Percentiles rank a stretch among this genome's conserved stretches.
phyloP scores from a whole-genome alignment of 2,888 invertebrate genomes.

The Ochropleura plecta region DNA sequence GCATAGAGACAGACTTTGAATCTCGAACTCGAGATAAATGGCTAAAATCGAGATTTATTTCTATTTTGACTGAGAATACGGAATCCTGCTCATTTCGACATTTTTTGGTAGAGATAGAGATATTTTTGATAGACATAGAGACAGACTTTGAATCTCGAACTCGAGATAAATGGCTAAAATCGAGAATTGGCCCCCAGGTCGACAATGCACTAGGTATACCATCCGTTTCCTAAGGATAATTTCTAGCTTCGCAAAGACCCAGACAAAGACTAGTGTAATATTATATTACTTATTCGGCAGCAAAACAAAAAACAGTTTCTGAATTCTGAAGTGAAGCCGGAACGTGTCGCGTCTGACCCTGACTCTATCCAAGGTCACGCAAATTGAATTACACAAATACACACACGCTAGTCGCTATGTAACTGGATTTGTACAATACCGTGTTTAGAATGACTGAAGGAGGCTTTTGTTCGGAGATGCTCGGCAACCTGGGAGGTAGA shows the following conservation, averaged over 20 bases:
- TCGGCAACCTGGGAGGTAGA: neutral
- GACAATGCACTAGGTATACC: neutral
- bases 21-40: too few relatives aligned
- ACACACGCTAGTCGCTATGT: slow-evolving; percentile 19
- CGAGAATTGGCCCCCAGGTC: neutral
- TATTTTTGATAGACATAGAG: too few relatives aligned
- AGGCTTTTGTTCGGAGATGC: neutral
- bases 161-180: too few relatives aligned
- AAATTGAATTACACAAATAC: slow-evolving; percentile 70
- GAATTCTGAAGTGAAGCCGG: slow-evolving; percentile 6
- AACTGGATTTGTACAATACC: slow-evolving; percentile 48
- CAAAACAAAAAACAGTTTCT: slow-evolving; percentile 16
- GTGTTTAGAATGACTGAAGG: neutral
- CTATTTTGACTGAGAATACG: too few relatives aligned
- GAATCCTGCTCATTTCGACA: too few relatives aligned
- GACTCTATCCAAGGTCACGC: slow-evolving; percentile 66
- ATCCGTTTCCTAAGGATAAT: neutral
- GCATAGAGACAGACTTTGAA: too few relatives aligned
- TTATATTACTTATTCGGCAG: too few relatives aligned
- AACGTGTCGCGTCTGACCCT: slow-evolving; percentile 42
- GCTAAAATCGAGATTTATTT: too few relatives aligned
- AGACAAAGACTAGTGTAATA: neutral
- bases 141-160: too few relatives aligned
- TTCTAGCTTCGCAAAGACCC: neutral
- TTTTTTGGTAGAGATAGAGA: too few relatives aligned